Evolutionary conservation across 2,113 vertebrate genomes (phyloP).

Genomic region (Shinisaurus crocodilurus): DNA sequence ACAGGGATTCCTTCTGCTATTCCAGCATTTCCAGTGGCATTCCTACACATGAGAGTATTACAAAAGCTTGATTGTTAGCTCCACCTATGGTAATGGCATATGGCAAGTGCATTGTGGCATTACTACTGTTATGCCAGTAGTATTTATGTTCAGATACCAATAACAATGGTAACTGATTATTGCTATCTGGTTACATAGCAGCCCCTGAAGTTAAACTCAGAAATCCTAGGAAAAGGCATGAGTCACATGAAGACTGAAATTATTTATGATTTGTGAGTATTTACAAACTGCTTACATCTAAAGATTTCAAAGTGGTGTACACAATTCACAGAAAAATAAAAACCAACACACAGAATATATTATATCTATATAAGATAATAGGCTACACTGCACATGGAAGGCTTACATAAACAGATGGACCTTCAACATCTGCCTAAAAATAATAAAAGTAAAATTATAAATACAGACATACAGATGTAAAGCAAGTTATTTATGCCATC

Average conservation of each 20-base stretch:
- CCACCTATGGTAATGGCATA: not conserved
- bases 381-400: too few species aligned
- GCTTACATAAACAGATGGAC: too few species aligned
- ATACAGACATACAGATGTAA: not conserved
- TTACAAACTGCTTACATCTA: too few species aligned
- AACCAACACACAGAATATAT: too few species aligned
- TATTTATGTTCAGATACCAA: not conserved
- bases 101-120: not conserved
- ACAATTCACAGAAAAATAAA: too few species aligned
- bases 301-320: too few species aligned
- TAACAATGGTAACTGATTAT: not conserved
- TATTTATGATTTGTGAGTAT: not conserved
- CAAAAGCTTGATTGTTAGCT: not conserved
- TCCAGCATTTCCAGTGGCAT: not conserved
- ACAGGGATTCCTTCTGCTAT: too few species aligned
- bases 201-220: not conserved
- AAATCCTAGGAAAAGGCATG: not conserved
- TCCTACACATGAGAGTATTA: not conserved
- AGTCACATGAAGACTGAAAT: not conserved
- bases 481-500: not conserved
- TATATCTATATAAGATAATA: too few species aligned
- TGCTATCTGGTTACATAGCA: not conserved
- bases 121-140: not conserved
- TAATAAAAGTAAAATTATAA: not conserved
- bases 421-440: too few species aligned